A percentile compares a stretch with the other conserved stretches of the same genome.
These are phyloP conservation scores for Drosophila atripex DNA, from an alignment of 2,888 invertebrate species.

Conservation along the genomic window DNA sequence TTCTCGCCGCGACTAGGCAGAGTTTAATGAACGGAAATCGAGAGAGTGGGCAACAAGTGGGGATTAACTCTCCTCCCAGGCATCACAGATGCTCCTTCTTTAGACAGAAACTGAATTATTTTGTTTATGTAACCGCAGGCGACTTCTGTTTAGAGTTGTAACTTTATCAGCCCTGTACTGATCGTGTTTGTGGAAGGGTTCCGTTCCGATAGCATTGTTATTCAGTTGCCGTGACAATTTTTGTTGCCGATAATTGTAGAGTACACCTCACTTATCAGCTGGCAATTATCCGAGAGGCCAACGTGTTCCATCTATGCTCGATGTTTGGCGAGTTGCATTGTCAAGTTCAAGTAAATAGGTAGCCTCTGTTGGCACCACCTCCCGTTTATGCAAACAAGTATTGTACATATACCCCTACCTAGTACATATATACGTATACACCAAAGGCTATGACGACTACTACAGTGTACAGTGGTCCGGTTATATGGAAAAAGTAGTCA, in stretches of 20 bases:
- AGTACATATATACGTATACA: too few species aligned
- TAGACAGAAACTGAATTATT: not conserved
- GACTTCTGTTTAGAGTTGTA: not conserved
- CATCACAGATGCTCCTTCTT: too few species aligned
- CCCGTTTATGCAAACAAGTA: slow-evolving; percentile 47
- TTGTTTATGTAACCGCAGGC: not conserved
- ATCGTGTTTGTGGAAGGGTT: not conserved
- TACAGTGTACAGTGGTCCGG: not conserved
- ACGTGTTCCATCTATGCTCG: slow-evolving; percentile 46
- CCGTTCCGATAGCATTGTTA: not conserved
- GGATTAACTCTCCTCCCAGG: not conserved
- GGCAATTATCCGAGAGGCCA: slow-evolving; percentile 51
- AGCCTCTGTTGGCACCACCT: slow-evolving; percentile 27
- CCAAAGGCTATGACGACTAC: too few species aligned
- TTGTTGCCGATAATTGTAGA: slow-evolving; percentile 20
- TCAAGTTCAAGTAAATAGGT: slow-evolving; percentile 74
- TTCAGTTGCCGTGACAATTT: slow-evolving; percentile 10
- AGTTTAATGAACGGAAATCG: slow-evolving; percentile 57
- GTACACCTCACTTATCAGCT: slow-evolving; percentile 27
- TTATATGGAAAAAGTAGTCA: too few species aligned
- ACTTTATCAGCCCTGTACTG: not conserved
- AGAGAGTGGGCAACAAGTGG: slow-evolving; percentile 30
- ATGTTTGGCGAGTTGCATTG: slow-evolving; percentile 57
- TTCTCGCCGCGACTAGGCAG: slow-evolving; percentile 31
- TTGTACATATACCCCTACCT: not conserved